phyloP scores from a whole-genome alignment of 2,113 vertebrate genomes.

The Nymphicus hollandicus region DNA sequence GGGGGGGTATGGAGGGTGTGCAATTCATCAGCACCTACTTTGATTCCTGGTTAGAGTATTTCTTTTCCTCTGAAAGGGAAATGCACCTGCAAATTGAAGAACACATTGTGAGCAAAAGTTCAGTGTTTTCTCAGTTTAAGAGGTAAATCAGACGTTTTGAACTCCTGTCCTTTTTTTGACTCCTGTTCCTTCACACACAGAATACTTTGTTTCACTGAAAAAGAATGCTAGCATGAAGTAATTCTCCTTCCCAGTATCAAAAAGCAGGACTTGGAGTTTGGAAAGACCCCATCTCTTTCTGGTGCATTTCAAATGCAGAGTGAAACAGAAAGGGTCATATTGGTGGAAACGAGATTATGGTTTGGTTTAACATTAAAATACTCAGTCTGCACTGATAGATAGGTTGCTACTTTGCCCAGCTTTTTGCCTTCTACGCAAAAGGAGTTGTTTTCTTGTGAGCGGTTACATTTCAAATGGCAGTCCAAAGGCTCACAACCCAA shows the following conservation, averaged over 20 bases:
- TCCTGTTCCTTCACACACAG: not conserved
- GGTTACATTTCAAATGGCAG: not conserved
- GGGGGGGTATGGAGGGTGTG: fast-evolving
- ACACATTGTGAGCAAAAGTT: not conserved
- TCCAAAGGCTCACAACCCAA: not conserved
- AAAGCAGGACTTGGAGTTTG: not conserved
- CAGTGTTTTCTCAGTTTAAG: not conserved
- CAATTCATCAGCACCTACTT: not conserved
- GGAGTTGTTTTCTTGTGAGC: not conserved
- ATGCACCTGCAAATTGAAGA: not conserved
- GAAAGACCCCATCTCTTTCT: not conserved
- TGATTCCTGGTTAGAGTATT: not conserved
- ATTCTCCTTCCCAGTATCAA: not conserved
- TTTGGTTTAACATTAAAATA: not conserved
- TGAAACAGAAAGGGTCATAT: not conserved
- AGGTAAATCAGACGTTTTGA: not conserved
- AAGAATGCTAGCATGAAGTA: not conserved
- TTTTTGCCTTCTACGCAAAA: not conserved
- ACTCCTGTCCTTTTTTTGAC: too few relatives aligned
- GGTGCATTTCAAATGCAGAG: not conserved
- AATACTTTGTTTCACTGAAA: not conserved
- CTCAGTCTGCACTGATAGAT: not conserved
- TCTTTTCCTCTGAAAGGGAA: not conserved
- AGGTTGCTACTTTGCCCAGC: not conserved
- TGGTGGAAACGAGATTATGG: not conserved